Base-by-base conservation (phyloP, 1,140 invertebrate species). In the Muscidifurax raptorellus region DNA sequence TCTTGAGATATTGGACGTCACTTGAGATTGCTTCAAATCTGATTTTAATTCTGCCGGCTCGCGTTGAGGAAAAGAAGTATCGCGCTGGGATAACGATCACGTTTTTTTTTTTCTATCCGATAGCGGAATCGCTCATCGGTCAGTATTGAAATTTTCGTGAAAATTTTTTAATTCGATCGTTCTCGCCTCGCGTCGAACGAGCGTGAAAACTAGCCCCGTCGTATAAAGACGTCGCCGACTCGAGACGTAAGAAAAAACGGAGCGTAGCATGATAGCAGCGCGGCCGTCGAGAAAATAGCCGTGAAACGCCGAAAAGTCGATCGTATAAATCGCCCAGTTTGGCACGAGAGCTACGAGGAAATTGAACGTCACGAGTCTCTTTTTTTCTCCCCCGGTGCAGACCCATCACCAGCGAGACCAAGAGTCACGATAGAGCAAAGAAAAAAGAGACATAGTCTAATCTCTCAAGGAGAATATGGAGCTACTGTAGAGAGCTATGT, bases 321-420 rank as follows among this genome's bases (percentile, higher is more conserved):
- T 80, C 83, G 77, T 75, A 84, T 84, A 84, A 84, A 84, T 84
- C 82, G 82, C 76, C 82, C 44, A 64, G 66, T 79, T 79, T 79
- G 82, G 82, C 82, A 84, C 66, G 76, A 59, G 44, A 64, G 28
- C 76, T 72, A 59, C 66, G 67, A 83, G 82, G 75, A 83, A 83
- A 83, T 79, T 83, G 82, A 78, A 83, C 75, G 82, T 52, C 82
- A 72, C 66, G 79, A 81, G 22, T 80, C 64, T 67, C 77, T 47
- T 18, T 15, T 47, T 47, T 22, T 59, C 52, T 22, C 52, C n/a
- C 52, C 18, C 52, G 22, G 7, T 40, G 9, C 36, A 9, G 36
- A 12, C 52, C 52, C 52, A 59, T 59, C 52, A 59, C 52, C 2
- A n/a, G 22, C 52, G 52, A 59, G 22, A 59, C 52, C 52, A n/a